Evolutionary conservation across 2,113 vertebrate genomes (phyloP).

Genomic region (Hyperopisus bebe): DNA sequence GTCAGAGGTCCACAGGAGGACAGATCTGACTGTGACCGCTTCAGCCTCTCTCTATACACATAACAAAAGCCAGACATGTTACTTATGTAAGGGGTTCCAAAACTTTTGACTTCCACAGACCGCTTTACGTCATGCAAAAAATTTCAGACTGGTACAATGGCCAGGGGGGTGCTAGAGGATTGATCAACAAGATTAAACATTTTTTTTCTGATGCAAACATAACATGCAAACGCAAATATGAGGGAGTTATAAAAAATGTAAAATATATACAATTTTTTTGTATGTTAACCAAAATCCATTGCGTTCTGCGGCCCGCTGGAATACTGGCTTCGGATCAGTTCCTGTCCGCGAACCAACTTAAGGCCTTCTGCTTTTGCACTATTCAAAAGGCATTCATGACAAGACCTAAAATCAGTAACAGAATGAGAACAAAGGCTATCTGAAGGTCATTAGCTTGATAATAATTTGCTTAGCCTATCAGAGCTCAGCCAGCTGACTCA

Average conservation of each 20-base stretch:
- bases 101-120: not conserved
- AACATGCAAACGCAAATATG: not conserved
- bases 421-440: not conserved
- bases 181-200: not conserved
- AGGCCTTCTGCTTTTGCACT: not conserved
- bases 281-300: not conserved
- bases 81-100: not conserved
- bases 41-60: not conserved
- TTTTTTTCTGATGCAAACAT: not conserved
- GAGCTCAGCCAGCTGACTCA: not conserved
- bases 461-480: slow-evolving; percentile 13
- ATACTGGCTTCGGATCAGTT: not conserved
- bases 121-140: not conserved
- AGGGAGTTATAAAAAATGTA: not conserved
- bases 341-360: not conserved
- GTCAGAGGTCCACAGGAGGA: not conserved
- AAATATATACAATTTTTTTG: not conserved
- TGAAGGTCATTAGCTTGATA: not conserved
- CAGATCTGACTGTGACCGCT: not conserved
- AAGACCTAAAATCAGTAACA: not conserved
- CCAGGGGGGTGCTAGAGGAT: not conserved
- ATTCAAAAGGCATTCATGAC: not conserved
- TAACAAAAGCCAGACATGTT: not conserved
- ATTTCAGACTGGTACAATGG: not conserved
- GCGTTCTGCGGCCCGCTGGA: not conserved